Base-by-base conservation (phyloP, 2,113 vertebrate genomes). In the Atrichornis clamosus region DNA sequence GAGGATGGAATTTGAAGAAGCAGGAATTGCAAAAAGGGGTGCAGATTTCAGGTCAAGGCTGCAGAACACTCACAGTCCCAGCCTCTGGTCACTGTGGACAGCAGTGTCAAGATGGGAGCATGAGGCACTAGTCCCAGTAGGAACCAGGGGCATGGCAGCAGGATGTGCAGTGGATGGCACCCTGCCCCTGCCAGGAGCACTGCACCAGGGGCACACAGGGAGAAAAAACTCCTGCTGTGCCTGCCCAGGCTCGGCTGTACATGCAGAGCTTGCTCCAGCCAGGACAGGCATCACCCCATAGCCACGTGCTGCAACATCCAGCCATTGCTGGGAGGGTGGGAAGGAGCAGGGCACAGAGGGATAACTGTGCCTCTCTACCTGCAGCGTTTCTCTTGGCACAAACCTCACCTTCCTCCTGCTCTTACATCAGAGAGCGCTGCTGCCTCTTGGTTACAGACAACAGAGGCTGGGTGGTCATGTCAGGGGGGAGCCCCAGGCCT, bases 111-210 rank as follows among this genome's bases (percentile, higher is more conserved):
- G 52, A 75, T 1, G 37, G 86, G 68, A 76, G 55, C 16, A 15
- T 3, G 0, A 20, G 63, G 59, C 4, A 18, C 4, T 1, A 27
- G 13, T 5, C 15, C 69, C 2, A 7, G 32, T 2, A 6, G 1
- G 5, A 44, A 60, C 24, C 33, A 1, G 6, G 23, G 19, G 69
- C 44, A 13, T 7, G 11, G 84, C 44, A 32, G 65, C 67, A 50
- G 55, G 41, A 22, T 1, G 73, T 22, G 80, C 68, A 32, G 67
- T 0, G 56, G 42, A 6, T 15, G 63, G 67, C 83, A 76, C 23
- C 1, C 23, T 47, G 86, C 28, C 47, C 73, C 67, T 78, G 84
- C 65, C 90, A 21, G 10, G 8, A 12, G 27, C 13, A 0, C 67
- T 53, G 58, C 41, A 37, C 58, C 7, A 1, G 7, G 89, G 73